phyloP scores from a whole-genome alignment of 1,140 invertebrate genomes.

The Rhynchophorus ferrugineus region DNA sequence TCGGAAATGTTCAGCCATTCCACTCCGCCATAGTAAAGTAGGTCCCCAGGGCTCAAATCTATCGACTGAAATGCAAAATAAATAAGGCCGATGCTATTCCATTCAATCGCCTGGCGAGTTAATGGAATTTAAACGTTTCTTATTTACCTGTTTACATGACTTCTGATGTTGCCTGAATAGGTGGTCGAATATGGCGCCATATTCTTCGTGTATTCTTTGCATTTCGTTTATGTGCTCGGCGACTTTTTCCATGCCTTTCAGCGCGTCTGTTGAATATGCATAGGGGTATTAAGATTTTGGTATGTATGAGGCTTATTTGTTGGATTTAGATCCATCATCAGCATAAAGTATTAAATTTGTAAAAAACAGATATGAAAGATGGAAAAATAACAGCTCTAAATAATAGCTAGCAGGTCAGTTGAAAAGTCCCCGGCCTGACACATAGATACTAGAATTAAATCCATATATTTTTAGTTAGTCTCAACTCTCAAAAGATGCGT shows the following conservation, averaged over 20 bases:
- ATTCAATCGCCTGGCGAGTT: too few species aligned
- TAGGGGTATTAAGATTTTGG: neutral
- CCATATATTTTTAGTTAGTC: too few species aligned
- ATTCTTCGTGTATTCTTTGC: conserved; percentile 99
- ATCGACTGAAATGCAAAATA: conserved; percentile 54
- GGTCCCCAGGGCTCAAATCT: conserved; percentile 90
- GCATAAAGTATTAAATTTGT: too few species aligned
- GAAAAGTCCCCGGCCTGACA: too few species aligned
- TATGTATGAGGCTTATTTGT: neutral
- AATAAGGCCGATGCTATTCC: too few species aligned
- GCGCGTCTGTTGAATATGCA: conserved; percentile 59
- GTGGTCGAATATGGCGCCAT: conserved; percentile 95
- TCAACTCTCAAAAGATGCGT: too few species aligned
- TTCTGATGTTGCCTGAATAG: conserved; percentile 91
- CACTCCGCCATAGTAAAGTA: conserved; percentile 94
- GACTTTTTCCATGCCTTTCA: conserved; percentile 96
- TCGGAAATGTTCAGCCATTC: conserved; percentile 97
- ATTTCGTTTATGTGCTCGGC: conserved; percentile 99
- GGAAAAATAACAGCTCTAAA: too few species aligned
- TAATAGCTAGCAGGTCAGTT: too few species aligned
- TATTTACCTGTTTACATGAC: conserved; percentile 80
- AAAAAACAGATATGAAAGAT: too few species aligned
- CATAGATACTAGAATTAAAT: too few species aligned
- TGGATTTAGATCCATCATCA: neutral
- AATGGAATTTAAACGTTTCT: too few species aligned